These are phyloP conservation scores for Margaritifera margaritifera DNA, from an alignment of 2,888 invertebrate species.

Conservation along the genomic window DNA sequence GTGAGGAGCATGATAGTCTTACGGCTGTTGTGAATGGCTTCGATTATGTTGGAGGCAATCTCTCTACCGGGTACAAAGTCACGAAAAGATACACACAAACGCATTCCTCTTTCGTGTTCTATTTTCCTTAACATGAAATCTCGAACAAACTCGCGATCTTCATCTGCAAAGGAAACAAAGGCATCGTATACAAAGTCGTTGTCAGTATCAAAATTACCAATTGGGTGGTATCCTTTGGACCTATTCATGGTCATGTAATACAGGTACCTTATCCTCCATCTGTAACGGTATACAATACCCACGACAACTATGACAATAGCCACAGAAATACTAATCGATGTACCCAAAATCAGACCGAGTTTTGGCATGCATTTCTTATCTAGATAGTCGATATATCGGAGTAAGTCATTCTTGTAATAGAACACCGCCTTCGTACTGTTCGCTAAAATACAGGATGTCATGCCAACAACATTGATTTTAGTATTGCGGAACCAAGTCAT, in stretches of 20 bases:
- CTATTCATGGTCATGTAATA: constrained; percentile 23
- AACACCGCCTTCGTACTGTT: too few species aligned
- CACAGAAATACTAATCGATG: too few species aligned
- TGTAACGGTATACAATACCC: constrained; percentile 23
- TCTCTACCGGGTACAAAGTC: constrained; percentile 43
- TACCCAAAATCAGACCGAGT: too few species aligned
- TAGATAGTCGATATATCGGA: too few species aligned
- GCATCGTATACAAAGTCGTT: constrained; percentile 31
- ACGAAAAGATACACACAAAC: constrained; percentile 39
- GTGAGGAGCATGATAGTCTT: constrained; percentile 43
- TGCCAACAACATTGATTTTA: too few species aligned
- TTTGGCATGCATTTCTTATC: too few species aligned
- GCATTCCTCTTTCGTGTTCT: constrained; percentile 19
- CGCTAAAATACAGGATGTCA: too few species aligned
- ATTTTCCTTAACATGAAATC: constrained; percentile 12
- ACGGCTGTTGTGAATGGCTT: constrained; percentile 40
- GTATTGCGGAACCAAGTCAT: too few species aligned
- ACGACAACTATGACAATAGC: constrained; percentile 7
- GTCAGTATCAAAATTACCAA: not conserved
- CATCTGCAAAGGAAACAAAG: constrained; percentile 37
- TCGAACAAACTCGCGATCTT: constrained; percentile 18
- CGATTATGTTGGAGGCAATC: constrained; percentile 42
- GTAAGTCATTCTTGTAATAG: too few species aligned
- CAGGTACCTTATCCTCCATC: constrained; percentile 36
- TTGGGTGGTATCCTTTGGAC: constrained; percentile 10